Evolutionary conservation across 2,797 vertebrate genomes (phyloP), one percentile per base, ranked within the genome.

Genomic region (Pterois miles): DNA sequence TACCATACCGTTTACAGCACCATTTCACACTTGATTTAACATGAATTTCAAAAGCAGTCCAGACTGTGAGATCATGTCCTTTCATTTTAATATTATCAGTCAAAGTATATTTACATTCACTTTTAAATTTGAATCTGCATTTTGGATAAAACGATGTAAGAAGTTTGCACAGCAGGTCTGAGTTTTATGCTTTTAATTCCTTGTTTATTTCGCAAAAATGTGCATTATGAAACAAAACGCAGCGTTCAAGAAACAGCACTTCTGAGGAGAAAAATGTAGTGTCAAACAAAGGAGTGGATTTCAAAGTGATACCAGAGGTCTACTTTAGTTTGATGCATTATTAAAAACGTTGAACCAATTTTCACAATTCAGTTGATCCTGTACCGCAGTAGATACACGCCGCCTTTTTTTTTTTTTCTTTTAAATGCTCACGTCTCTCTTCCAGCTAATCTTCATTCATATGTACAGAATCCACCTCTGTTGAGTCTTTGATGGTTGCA

Each of bases 401-500:
- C 25, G 31, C 56, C 40, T 9, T 36, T 31, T 25, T 48, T 58
- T 50, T 64, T 33, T 57, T 2, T 36, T 33, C 50, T 2, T 36
- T 8, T 8, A 33, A 52, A 12, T 12, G 25, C 65, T 71, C 56
- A 46, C 63, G 8, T 74, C 53, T 65, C 46, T 74, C 31, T 22
- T 20, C 1, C 16, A 34, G 72, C 54, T 85, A 43, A 85, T 82
- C 64, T 69, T 70, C 62, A 80, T 74, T 76, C 60, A 76, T 65
- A 63, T 65, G 65, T 58, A 74, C 71, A 84, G 56, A 67, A 59
- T 22, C 52, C 31, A 52, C 36, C 38, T 76, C 64, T 31, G 57
- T 53, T 8, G 57, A 52, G 59, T 14, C 64, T 74, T 62, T 65
- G 48, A 73, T 68, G 64, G 33, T 10, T 29, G 48, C 29, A 4